phyloP scores from a whole-genome alignment of 2,113 vertebrate species.

The Siniperca chuatsi region DNA sequence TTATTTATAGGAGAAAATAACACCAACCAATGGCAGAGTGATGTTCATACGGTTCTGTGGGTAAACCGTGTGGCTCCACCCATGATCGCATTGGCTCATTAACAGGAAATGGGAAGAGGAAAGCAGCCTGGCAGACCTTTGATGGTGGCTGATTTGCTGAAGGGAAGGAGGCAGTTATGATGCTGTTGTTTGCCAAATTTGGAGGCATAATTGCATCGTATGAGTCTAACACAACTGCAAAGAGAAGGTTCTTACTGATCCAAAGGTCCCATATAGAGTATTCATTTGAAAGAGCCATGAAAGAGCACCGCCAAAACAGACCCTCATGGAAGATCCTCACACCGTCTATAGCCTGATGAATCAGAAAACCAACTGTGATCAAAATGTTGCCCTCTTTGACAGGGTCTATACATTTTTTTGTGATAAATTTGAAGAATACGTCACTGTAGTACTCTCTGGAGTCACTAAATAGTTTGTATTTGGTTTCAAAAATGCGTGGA shows the following conservation, averaged over 20 bases:
- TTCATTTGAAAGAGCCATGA: background rate
- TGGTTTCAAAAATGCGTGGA: background rate
- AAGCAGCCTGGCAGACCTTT: slow-evolving; percentile 49
- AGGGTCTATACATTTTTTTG: background rate
- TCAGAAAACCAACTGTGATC: background rate
- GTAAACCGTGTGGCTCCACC: background rate
- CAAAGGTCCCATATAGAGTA: slow-evolving; percentile 52
- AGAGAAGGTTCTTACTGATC: slow-evolving; percentile 51
- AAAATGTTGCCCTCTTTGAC: background rate
- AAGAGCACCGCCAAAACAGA: slow-evolving; percentile 66
- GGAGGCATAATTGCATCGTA: too few species aligned
- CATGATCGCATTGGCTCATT: background rate
- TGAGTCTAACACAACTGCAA: background rate
- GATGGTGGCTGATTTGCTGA: slow-evolving; percentile 35
- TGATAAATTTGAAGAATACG: background rate
- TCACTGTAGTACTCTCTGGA: background rate
- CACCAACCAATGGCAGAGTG: slow-evolving; percentile 52
- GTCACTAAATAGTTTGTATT: background rate
- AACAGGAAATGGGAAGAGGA: slow-evolving; percentile 69
- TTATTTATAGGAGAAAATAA: background rate
- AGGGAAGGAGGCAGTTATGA: background rate
- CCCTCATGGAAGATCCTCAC: slow-evolving; percentile 64
- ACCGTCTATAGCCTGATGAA: background rate
- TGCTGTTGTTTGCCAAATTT: background rate
- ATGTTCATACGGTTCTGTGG: slow-evolving; percentile 28